Base-by-base conservation (phyloP, 2,888 invertebrate genomes). In the Fragum fragum region DNA sequence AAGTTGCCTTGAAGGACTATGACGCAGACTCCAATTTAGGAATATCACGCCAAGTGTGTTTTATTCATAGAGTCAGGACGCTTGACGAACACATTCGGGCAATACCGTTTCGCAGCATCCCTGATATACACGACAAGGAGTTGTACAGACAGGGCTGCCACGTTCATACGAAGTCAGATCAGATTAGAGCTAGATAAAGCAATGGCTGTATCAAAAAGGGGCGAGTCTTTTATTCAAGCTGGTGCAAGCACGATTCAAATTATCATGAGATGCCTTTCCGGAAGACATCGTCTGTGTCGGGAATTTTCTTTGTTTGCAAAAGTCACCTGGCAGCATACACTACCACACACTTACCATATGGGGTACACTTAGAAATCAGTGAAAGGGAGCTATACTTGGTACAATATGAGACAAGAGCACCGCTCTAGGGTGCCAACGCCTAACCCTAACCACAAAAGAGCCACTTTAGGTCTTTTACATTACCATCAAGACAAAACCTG, bases 1-100 rank as follows among this genome's bases (percentile, higher is more conserved):
- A 68, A 28, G 32, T 68, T 42, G 68, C 68, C 68, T 9, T 42
- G 2, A 36, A 21, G 23, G 68, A 68, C 23, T 68, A 23, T 32
- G 29, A 68, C 5, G 18, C 39, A 1, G 23, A 42, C 18, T 23
- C 23, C 23, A 68, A 68, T 63, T 3, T n/a, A n/a, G n/a, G n/a
- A n/a, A n/a, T n/a, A n/a, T n/a, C n/a, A n/a, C n/a, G n/a, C n/a
- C n/a, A n/a, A n/a, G n/a, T n/a, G n/a, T n/a, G n/a, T n/a, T n/a
- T n/a, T n/a, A n/a, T n/a, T n/a, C n/a, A n/a, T n/a, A n/a, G n/a
- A n/a, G n/a, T n/a, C n/a, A n/a, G n/a, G n/a, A n/a, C n/a, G n/a
- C n/a, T n/a, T n/a, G n/a, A 63, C 1, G 29, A 63, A 36, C 63
- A 63, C 18, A 36, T 36, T 3, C 23, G 57, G 14, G 57, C 57